These are phyloP conservation scores for Muraenolepis orangiensis DNA, from an alignment of 2,797 vertebrate genomes.

Conservation along the genomic window DNA sequence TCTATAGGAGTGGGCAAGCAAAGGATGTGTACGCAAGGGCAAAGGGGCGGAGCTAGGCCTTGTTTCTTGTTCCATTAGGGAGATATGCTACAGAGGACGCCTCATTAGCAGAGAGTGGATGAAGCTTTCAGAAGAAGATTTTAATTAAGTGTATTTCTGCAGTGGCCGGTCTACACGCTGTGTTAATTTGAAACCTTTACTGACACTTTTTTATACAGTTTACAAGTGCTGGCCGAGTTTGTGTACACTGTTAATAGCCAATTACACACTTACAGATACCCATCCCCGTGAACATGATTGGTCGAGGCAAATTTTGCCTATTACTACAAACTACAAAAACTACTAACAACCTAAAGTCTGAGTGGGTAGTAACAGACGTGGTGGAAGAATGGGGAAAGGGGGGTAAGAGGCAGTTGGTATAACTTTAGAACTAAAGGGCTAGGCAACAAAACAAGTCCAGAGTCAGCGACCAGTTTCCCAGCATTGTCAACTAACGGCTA, in stretches of 20 bases:
- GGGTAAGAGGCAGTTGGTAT: constrained; percentile 31
- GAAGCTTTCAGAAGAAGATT: not conserved
- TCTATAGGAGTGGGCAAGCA: too few species aligned
- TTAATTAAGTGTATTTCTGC: too few species aligned
- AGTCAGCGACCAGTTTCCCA: constrained; percentile 60
- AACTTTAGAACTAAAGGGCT: constrained; percentile 37
- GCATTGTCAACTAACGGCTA: constrained; percentile 52
- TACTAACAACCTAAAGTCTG: too few species aligned
- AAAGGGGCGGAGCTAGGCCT: too few species aligned
- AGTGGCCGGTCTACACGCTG: too few species aligned
- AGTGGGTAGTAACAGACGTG: constrained; percentile 16
- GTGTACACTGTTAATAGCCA: not conserved
- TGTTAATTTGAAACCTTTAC: too few species aligned
- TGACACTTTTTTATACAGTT: not conserved
- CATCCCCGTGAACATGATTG: not conserved
- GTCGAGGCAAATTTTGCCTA: not conserved
- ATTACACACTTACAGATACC: not conserved
- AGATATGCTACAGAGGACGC: too few species aligned
- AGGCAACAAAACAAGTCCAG: constrained; percentile 58
- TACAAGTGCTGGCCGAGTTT: not conserved
- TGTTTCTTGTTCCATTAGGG: too few species aligned
- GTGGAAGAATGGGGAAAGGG: constrained; percentile 25
- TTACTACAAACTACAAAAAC: too few species aligned
- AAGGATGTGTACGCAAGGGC: too few species aligned
- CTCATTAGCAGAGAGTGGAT: not conserved